phyloP scores from a whole-genome alignment of 2,113 vertebrate species.

The Malurus alboscapulatus region DNA sequence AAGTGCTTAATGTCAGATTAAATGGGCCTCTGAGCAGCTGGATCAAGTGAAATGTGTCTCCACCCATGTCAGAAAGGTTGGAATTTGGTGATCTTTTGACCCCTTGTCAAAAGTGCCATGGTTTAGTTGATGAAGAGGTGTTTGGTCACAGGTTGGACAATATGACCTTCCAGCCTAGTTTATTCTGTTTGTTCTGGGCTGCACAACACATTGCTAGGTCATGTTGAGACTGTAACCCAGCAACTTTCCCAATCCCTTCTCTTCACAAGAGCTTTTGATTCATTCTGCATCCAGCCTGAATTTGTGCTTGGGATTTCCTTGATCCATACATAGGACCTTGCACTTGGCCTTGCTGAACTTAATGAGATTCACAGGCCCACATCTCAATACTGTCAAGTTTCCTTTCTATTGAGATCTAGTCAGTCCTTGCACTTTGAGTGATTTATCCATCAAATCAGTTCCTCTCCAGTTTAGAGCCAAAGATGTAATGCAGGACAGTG shows the following conservation, averaged over 20 bases:
- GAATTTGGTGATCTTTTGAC: not conserved
- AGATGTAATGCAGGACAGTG: not conserved
- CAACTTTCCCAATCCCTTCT: not conserved
- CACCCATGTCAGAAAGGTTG: rapidly evolving
- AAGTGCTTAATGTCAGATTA: not conserved
- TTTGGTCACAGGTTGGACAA: no score
- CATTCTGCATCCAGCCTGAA: not conserved
- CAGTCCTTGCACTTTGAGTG: not conserved
- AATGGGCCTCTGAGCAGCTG: not conserved
- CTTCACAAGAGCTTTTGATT: not conserved
- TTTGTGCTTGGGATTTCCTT: not conserved
- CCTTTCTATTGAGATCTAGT: not conserved
- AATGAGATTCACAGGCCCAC: not conserved
- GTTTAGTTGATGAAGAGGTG: no score
- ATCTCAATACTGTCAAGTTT: not conserved
- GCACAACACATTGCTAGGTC: not conserved
- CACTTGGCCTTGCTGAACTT: not conserved
- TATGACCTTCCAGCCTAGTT: no score
- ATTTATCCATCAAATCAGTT: not conserved
- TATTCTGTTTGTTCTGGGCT: not conserved
- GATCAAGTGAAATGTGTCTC: no score
- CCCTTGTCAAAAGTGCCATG: not conserved
- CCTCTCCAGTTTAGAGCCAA: not conserved
- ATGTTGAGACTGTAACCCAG: not conserved
- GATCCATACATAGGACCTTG: not conserved